A percentile compares a stretch with the other conserved stretches of the same genome.
These are phyloP conservation scores for Oreochromis niloticus DNA, from an alignment of 2,113 vertebrate species.

Conservation along the genomic window DNA sequence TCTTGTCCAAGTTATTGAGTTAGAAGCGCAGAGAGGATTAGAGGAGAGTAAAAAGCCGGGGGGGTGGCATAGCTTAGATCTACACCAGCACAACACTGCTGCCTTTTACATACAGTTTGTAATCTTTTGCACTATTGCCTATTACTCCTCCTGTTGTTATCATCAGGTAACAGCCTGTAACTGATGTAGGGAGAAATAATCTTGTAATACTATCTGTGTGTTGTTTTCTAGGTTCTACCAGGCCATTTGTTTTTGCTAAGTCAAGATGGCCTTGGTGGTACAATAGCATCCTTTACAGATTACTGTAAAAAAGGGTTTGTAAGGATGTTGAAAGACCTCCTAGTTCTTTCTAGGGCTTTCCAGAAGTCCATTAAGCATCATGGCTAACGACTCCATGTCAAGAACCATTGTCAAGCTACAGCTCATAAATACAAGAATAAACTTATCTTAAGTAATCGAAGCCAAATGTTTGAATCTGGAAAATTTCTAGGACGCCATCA, in stretches of 20 bases:
- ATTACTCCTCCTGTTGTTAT: neutral
- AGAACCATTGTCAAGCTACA: neutral
- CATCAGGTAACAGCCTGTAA: neutral
- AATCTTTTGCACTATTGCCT: neutral
- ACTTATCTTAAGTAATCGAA: neutral
- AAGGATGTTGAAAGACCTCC: neutral
- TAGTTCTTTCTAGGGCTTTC: neutral
- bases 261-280: neutral
- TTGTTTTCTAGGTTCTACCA: neutral
- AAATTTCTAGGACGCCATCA: neutral
- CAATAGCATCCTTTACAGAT: neutral
- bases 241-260: neutral
- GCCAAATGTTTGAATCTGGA: neutral
- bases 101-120: neutral
- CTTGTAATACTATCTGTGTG: neutral
- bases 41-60: slow-evolving; percentile 5
- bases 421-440: neutral
- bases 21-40: slow-evolving; percentile 38
- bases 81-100: neutral
- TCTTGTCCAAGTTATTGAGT: slow-evolving; percentile 23
- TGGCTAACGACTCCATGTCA: neutral
- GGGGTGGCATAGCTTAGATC: slow-evolving; percentile 2
- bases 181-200: neutral
- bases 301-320: neutral
- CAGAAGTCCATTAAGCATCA: neutral